Percentiles rank a stretch among this genome's conserved stretches.
Conservation (phyloP, 2,888 invertebrate species). For the Brenthis ino region DNA sequence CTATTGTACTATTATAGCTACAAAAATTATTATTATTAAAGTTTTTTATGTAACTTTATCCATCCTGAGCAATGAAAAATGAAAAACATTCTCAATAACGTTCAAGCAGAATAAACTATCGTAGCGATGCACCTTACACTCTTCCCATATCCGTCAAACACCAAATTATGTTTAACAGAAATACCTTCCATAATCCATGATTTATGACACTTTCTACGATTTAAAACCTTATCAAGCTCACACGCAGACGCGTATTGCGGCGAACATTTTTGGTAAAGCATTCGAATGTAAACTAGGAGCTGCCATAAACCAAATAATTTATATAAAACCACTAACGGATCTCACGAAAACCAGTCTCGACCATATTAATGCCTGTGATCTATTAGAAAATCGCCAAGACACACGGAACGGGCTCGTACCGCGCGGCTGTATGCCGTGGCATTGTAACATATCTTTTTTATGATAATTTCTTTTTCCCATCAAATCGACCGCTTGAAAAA, state of each 20-base stretch:
- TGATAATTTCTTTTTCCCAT: constrained; percentile 64
- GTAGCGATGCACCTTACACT: constrained; percentile 24
- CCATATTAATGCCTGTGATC: constrained; percentile 78
- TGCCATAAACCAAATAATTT: constrained; percentile 75
- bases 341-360: constrained; percentile 74
- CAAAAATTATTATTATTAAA: no score
- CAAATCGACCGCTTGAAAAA: constrained; percentile 51
- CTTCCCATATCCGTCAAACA: constrained; percentile 36
- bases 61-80: background rate
- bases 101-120: background rate
- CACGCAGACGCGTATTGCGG: constrained; percentile 41
- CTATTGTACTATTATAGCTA: no score
- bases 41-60: no score
- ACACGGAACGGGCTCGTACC: constrained; percentile 54
- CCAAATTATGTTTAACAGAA: constrained; percentile 38
- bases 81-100: background rate
- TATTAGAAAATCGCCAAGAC: constrained; percentile 78
- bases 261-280: constrained; percentile 57
- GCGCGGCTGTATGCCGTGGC: constrained; percentile 51
- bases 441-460: constrained; percentile 61
- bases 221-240: constrained; percentile 54
- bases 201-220: constrained; percentile 72
- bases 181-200: constrained; percentile 53
- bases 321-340: constrained; percentile 81
- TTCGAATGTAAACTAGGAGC: constrained; percentile 76